These are phyloP conservation scores for Oxyruncus cristatus DNA, from an alignment of 2,113 vertebrate species.

Conservation along the genomic window DNA sequence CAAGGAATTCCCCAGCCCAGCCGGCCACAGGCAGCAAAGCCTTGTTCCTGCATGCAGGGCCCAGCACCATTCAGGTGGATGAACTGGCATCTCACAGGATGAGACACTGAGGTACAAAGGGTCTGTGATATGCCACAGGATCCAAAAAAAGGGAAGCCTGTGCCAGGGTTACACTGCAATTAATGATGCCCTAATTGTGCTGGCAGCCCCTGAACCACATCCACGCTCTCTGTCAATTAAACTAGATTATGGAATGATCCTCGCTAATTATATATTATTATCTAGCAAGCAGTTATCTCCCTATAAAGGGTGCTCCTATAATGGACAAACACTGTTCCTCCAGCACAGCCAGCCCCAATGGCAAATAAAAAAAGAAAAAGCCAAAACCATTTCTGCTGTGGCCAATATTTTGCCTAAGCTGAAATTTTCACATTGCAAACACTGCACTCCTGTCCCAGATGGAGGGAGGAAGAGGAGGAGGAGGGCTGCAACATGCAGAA, in stretches of 20 bases:
- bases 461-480: background rate
- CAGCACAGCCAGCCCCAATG: background rate
- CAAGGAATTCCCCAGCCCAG: background rate
- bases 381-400: background rate
- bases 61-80: background rate
- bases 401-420: background rate
- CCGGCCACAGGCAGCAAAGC: background rate
- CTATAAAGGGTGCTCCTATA: background rate
- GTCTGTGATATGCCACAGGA: background rate
- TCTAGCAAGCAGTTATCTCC: background rate
- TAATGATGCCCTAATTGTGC: background rate
- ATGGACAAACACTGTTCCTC: background rate
- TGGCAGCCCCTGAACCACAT: background rate
- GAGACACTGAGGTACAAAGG: background rate
- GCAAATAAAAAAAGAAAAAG: background rate
- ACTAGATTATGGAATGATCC: conserved; percentile 34
- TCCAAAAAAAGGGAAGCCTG: background rate
- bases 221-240: background rate
- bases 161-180: background rate
- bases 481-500: background rate
- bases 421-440: background rate
- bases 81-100: background rate
- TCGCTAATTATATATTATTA: conserved; percentile 43
- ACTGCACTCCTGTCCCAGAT: background rate
- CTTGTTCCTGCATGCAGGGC: background rate